These are phyloP conservation scores for Ataeniobius toweri DNA, from an alignment of 2,797 vertebrate species.

Conservation along the genomic window DNA sequence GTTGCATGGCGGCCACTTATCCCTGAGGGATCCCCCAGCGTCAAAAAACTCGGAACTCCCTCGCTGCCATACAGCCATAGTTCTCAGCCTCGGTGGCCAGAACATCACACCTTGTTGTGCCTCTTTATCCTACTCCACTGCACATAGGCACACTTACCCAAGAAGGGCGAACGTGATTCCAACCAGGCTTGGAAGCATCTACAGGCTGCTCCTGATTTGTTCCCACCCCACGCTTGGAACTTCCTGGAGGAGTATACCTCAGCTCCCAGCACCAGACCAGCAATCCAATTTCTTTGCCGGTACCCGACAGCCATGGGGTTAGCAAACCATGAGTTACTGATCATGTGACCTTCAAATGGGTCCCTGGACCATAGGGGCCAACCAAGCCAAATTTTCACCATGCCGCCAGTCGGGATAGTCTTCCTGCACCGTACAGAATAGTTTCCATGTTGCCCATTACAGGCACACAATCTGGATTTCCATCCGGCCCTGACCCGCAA, in stretches of 20 bases:
- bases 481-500: no score
- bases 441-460: no score
- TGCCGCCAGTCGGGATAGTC: no score
- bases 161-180: constrained; percentile 1
- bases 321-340: not conserved
- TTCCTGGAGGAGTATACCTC: no score
- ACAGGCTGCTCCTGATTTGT: constrained; percentile 5
- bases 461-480: no score
- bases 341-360: not conserved
- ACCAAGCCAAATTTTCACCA: no score
- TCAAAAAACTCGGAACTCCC: not conserved
- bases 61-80: not conserved
- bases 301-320: not conserved
- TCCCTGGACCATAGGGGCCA: no score
- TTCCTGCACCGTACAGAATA: no score
- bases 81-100: not conserved
- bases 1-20: not conserved
- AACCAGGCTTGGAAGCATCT: not conserved
- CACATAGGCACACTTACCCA: not conserved
- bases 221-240: no score
- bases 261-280: rapidly evolving
- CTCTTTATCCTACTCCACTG: not conserved
- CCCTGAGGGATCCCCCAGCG: not conserved
- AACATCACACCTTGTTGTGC: not conserved
- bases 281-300: not conserved